These are phyloP conservation scores for Lumbricus terrestris DNA, from an alignment of 2,888 invertebrate species.

Conservation along the genomic window DNA sequence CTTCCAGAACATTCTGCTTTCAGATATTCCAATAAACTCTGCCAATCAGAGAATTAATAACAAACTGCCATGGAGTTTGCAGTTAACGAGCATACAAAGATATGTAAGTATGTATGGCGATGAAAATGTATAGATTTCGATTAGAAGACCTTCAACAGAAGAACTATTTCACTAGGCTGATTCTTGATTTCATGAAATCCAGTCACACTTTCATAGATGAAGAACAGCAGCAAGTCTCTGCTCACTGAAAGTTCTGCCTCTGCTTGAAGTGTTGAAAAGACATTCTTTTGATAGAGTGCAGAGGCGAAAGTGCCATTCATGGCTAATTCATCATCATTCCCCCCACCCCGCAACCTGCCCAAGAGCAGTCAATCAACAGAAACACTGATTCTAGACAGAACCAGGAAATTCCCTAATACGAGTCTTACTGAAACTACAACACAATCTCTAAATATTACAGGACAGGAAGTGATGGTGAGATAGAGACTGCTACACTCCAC, in stretches of 20 bases:
- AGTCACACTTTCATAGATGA: neutral
- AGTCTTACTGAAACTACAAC: neutral
- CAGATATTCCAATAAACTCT: neutral
- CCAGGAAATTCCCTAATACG: neutral
- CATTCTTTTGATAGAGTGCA: neutral
- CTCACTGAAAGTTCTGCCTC: neutral
- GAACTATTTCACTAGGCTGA: neutral
- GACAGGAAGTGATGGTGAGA: neutral
- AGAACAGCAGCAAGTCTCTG: neutral
- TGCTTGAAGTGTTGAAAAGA: neutral
- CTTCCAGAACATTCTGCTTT: neutral
- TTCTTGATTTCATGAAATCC: neutral
- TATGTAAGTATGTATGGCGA: neutral
- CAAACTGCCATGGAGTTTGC: neutral
- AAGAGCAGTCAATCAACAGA: neutral
- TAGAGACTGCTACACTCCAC: neutral
- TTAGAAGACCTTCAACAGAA: neutral
- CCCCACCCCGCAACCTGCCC: neutral
- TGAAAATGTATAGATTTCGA: neutral
- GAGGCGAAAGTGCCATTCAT: neutral
- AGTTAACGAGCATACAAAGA: neutral
- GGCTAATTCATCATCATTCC: neutral
- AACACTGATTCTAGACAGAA: slow-evolving; percentile 3
- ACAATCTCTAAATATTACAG: slow-evolving; percentile 3
- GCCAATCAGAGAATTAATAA: neutral